Conservation (phyloP, 2,797 vertebrate species). For the Pantherophis vulpinus region DNA sequence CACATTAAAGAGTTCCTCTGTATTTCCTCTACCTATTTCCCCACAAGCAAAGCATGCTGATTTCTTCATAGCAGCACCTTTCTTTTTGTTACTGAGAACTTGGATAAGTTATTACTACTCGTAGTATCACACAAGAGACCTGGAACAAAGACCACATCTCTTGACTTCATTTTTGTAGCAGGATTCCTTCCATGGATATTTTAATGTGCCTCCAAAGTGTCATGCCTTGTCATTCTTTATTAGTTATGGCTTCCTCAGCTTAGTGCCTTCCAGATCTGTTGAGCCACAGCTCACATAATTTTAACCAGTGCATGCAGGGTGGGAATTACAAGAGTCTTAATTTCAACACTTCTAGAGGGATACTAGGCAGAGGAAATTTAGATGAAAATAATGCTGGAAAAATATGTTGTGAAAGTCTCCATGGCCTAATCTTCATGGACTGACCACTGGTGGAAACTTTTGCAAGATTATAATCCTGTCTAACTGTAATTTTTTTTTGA, state of each 20-base stretch:
- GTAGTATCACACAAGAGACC: not conserved
- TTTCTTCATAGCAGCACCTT: not conserved
- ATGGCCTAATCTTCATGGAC: not conserved
- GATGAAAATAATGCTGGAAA: not conserved
- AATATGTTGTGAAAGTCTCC: not conserved
- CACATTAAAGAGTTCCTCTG: not conserved
- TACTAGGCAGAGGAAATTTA: not conserved
- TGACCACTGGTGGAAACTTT: not conserved
- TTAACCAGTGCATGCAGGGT: not conserved
- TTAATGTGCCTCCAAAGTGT: not conserved
- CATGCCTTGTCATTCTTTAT: not conserved
- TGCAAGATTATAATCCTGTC: not conserved
- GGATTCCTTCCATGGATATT: not conserved
- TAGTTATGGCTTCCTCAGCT: not conserved
- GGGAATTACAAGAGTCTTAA: not conserved
- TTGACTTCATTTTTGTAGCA: not conserved
- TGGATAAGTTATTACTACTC: not conserved
- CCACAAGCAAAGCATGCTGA: not conserved
- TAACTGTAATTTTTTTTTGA: not conserved
- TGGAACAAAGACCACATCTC: not conserved
- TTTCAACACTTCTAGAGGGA: not conserved
- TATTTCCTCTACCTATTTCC: not conserved
- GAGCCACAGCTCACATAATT: not conserved
- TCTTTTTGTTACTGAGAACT: not conserved
- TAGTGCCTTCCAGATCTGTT: not conserved